Evolutionary conservation across 2,888 invertebrate genomes (phyloP).

Genomic region (Diploptera punctata): DNA sequence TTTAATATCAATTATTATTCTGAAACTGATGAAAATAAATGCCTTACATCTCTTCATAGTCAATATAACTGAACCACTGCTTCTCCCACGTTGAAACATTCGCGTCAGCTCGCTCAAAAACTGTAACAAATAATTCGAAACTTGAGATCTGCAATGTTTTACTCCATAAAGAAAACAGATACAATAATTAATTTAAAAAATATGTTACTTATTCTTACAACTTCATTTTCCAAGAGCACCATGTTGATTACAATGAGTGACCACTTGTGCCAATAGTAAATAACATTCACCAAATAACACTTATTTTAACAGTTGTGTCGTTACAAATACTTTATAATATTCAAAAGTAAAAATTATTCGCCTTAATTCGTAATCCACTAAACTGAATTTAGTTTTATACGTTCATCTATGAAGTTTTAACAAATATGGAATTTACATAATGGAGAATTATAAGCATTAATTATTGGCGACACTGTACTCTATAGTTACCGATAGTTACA

Average conservation of each 20-base stretch:
- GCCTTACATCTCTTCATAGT: conserved; percentile 93
- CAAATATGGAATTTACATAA: too few species aligned
- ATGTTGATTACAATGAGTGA: conserved; percentile 16
- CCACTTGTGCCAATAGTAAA: not conserved
- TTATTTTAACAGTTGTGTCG: not conserved
- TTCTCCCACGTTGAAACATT: conserved; percentile 85
- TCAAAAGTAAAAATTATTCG: not conserved
- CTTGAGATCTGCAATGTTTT: conserved; percentile 25
- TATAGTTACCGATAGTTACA: too few species aligned
- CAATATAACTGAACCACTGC: conserved; percentile 80
- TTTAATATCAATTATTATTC: not conserved
- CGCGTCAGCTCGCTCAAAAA: conserved; percentile 84
- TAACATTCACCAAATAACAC: not conserved
- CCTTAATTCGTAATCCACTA: not conserved
- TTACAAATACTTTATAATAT: not conserved
- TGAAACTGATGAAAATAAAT: not conserved
- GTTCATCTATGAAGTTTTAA: not conserved
- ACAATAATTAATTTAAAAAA: not conserved
- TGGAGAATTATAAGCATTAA: too few species aligned
- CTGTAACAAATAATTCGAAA: conserved; percentile 60
- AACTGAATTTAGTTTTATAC: not conserved
- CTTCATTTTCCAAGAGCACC: conserved; percentile 38
- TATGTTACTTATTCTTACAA: conserved; percentile 33
- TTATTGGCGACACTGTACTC: too few species aligned
- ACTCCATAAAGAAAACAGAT: not conserved